Conservation (phyloP, 2,888 invertebrate genomes). For the Cylindroiulus punctatus region DNA sequence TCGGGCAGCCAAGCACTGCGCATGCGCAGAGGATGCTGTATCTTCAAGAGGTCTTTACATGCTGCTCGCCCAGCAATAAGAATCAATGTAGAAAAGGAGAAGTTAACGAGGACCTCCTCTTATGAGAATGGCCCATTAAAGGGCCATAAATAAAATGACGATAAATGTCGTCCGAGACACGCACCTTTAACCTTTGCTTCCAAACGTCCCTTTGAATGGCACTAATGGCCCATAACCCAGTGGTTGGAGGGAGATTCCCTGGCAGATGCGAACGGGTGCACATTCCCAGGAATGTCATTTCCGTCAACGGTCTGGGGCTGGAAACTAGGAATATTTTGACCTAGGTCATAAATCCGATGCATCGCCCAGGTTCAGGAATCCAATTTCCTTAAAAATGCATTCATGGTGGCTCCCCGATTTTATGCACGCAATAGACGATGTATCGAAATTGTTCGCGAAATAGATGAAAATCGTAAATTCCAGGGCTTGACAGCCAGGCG, state of each 20-base stretch:
- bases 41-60: not conserved
- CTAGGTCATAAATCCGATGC: not conserved
- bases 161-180: not conserved
- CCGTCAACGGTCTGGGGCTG: not conserved
- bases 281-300: too few relatives aligned
- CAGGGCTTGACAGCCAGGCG: not conserved
- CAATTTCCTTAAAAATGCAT: not conserved
- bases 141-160: not conserved
- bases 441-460: not conserved
- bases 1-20: not conserved
- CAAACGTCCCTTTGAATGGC: not conserved
- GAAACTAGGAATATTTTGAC: not conserved
- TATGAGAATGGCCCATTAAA: not conserved
- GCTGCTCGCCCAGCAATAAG: not conserved
- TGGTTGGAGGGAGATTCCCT: not conserved
- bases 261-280: too few relatives aligned
- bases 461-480: conserved; percentile 1
- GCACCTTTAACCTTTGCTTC: not conserved
- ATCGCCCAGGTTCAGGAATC: not conserved
- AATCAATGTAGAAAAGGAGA: not conserved
- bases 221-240: not conserved
- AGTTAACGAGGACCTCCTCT: not conserved
- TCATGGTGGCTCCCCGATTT: not conserved
- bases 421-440: not conserved
- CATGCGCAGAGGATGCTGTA: not conserved